Evolutionary conservation across 2,797 vertebrate genomes (phyloP).

Genomic region (Delichon dasypus): DNA sequence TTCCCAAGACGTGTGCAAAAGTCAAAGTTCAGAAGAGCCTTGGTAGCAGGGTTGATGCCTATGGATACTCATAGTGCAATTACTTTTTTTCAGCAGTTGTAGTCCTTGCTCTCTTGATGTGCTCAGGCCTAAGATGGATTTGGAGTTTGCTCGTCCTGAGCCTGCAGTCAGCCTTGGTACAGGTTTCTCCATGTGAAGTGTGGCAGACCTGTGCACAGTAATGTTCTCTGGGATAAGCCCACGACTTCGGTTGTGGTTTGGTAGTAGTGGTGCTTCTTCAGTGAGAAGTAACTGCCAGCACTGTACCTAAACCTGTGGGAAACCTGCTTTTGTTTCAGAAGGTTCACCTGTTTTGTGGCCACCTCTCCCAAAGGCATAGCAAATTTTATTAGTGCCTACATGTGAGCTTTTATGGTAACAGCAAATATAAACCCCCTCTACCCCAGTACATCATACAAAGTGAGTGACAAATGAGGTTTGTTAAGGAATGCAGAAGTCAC

Average conservation of each 20-base stretch:
- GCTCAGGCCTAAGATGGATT: background rate
- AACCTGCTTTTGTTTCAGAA: background rate
- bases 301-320: background rate
- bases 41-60: background rate
- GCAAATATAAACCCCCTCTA: background rate
- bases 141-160: background rate
- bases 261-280: background rate
- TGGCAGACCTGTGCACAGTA: background rate
- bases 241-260: background rate
- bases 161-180: background rate
- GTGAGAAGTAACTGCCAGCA: background rate
- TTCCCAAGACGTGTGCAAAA: background rate
- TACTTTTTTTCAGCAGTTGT: background rate
- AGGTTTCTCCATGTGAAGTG: background rate
- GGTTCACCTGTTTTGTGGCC: background rate
- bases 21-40: background rate
- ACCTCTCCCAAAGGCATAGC: rapidly evolving
- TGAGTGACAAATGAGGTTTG: background rate
- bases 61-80: background rate
- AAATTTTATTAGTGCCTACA: background rate
- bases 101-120: background rate
- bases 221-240: background rate
- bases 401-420: background rate
- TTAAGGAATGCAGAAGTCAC: background rate
- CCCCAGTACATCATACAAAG: background rate